Percentiles rank a stretch among this genome's conserved stretches.
Evolutionary conservation across 2,888 invertebrate genomes (phyloP).

Genomic region (Leptopterna dolabrata): DNA sequence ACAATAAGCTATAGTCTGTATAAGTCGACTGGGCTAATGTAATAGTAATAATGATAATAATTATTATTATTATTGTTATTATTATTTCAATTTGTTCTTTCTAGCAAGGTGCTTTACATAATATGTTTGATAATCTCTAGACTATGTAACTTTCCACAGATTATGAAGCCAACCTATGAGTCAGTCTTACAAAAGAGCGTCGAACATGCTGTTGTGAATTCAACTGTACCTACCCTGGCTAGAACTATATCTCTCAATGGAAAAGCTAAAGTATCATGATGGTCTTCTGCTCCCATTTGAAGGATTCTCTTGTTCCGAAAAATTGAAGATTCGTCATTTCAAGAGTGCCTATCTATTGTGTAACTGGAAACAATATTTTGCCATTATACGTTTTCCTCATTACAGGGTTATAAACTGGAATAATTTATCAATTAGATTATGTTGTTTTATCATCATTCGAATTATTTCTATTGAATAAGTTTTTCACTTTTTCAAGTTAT

Average conservation of each 20-base stretch:
- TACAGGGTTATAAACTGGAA: not conserved
- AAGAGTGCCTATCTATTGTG: not conserved
- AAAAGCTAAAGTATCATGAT: constrained; percentile 75
- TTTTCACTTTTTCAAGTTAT: not conserved
- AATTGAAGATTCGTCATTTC: not conserved
- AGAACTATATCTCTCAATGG: constrained; percentile 66
- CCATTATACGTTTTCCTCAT: not conserved
- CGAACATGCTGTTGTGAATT: constrained; percentile 75
- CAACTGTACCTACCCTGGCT: constrained; percentile 63
- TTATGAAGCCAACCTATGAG: constrained; percentile 86
- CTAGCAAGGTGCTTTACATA: too few relatives aligned
- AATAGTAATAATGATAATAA: too few relatives aligned
- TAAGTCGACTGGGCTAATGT: too few relatives aligned
- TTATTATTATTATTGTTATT: too few relatives aligned
- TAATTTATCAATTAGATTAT: not conserved
- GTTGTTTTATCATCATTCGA: not conserved
- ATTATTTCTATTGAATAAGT: not conserved
- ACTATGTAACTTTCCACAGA: constrained; percentile 68
- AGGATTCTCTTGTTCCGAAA: not conserved
- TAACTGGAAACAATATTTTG: not conserved
- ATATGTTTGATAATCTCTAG: too few relatives aligned
- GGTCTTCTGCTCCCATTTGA: constrained; percentile 22
- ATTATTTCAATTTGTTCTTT: too few relatives aligned
- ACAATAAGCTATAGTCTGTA: too few relatives aligned
- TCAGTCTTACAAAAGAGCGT: constrained; percentile 84